Evolutionary conservation across 2,797 vertebrate species (phyloP), one percentile per base, ranked within the genome.

Genomic region (Merluccius polli): DNA sequence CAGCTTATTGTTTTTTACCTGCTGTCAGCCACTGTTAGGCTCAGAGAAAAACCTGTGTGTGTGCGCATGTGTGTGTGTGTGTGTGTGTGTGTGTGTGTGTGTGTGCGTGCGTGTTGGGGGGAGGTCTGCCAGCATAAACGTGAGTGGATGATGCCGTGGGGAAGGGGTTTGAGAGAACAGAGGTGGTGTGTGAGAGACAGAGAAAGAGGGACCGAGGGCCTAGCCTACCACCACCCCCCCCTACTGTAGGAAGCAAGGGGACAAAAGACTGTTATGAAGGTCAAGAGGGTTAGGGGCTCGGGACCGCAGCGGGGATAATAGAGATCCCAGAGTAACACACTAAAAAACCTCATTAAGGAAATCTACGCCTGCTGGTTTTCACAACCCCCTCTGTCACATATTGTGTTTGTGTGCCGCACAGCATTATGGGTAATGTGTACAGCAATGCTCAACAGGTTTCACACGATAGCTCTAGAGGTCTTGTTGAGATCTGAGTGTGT

Each of bases 21-120:
- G 79, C 87, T 88, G 88, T 91, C 88, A 84, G 79, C 67, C 41
- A 75, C 78, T 59, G 81, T 88, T 87, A 87, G 74, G 68, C 81
- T 89, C 79, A 86, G 63, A 74, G 10, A 73, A 36, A 24, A 70
- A 70, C n/a, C 63, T 24, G 38, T 29, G 27, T 41, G 44, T 38
- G 5, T 38, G 33, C 8, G 33, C 10, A 11, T 38, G 36, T 38
- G 36, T 38, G 36, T 12, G 36, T 38, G 5, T 12, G 10, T 38
- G 11, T 38, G 5, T 38, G 36, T 38, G 1, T 33, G 38, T 30
- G 29, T 44, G 48, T 44, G 41, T 44, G 4, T 44, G 13, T 44
- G 13, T 44, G 12, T 16, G 41, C 1, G 12, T 15, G 12, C 1
- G 11, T 38, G 5, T 38, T 35, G 32, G 36, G 6, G 6, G 36